phyloP scores from a whole-genome alignment of 2,888 invertebrate genomes.

The Cheilosia urbana region DNA sequence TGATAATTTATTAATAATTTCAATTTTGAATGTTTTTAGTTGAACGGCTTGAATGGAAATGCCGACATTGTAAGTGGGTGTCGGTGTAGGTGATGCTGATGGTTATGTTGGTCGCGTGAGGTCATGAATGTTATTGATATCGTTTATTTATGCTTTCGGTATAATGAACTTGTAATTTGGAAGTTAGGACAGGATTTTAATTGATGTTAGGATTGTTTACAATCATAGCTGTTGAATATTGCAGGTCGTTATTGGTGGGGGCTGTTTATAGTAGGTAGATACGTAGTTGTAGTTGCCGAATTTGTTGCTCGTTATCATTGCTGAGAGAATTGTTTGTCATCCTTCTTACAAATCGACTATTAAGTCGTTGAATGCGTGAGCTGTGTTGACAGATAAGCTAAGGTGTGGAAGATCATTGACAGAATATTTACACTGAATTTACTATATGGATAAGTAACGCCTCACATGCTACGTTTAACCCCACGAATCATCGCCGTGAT shows the following conservation, averaged over 20 bases:
- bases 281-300: background rate
- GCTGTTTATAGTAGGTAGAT: background rate
- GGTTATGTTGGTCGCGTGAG: slow-evolving; percentile 27
- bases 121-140: slow-evolving; percentile 62
- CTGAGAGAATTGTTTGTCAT: too few relatives aligned
- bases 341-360: too few relatives aligned
- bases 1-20: slow-evolving; percentile 75
- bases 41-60: slow-evolving; percentile 69
- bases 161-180: slow-evolving; percentile 71
- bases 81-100: background rate
- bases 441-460: too few relatives aligned
- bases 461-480: too few relatives aligned
- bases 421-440: too few relatives aligned
- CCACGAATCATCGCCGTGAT: too few relatives aligned
- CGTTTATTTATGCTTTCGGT: slow-evolving; percentile 57
- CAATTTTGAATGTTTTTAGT: slow-evolving; percentile 71
- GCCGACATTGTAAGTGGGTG: slow-evolving; percentile 49
- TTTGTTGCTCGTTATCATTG: background rate
- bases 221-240: slow-evolving; percentile 31
- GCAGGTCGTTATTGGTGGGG: background rate
- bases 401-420: too few relatives aligned
- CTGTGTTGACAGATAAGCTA: too few relatives aligned
- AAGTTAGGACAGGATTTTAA: slow-evolving; percentile 61
- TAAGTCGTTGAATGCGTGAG: too few relatives aligned
- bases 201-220: slow-evolving; percentile 53